Percentiles rank a stretch among this genome's conserved stretches.
Conservation (phyloP, 2,888 invertebrate species). For the Diaphora mendica region DNA sequence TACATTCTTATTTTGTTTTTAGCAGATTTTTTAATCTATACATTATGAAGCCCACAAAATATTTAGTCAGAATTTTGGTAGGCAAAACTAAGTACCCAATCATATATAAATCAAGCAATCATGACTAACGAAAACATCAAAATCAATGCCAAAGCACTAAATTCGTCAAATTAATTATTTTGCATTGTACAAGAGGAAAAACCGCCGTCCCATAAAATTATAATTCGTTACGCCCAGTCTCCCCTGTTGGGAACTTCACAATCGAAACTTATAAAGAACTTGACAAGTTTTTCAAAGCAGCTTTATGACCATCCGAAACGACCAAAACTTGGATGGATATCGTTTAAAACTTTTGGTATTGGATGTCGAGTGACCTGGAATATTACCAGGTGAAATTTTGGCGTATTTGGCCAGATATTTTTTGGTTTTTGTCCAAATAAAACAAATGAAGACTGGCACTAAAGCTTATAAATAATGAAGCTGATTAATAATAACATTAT, state of each 20-base stretch:
- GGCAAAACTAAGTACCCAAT: background rate
- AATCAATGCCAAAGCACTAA: background rate
- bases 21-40: background rate
- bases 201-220: constrained; percentile 22
- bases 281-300: constrained; percentile 23
- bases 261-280: constrained; percentile 20
- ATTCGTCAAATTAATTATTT: constrained; percentile 7
- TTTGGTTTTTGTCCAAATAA: background rate
- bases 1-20: background rate
- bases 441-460: background rate
- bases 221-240: constrained; percentile 20
- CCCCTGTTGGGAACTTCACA: constrained; percentile 12
- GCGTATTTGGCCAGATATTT: background rate
- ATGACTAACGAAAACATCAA: background rate
- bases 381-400: constrained; percentile 22
- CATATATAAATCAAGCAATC: background rate
- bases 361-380: constrained; percentile 14
- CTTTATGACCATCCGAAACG: constrained; percentile 14
- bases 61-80: background rate
- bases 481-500: background rate
- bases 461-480: background rate
- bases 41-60: background rate
- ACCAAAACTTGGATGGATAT: constrained; percentile 20
- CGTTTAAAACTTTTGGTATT: constrained; percentile 32
- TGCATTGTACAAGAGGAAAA: constrained; percentile 14